Evolutionary conservation across 2,888 invertebrate genomes (phyloP).

Genomic region (Macaria notata): DNA sequence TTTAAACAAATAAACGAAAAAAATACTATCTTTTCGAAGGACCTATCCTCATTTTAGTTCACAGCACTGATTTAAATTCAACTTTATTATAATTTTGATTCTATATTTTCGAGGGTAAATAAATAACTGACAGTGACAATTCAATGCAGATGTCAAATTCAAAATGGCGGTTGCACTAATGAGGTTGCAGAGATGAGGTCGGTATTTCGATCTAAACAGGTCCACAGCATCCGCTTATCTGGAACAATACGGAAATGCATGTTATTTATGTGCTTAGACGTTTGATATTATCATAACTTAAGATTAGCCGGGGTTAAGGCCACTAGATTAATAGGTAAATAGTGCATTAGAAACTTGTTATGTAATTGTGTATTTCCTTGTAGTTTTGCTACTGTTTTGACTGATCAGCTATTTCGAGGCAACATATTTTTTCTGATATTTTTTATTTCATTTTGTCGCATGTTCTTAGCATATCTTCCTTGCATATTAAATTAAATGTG

Average conservation of each 20-base stretch:
- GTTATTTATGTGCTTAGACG: conserved; percentile 5
- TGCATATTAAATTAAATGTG: too few species aligned
- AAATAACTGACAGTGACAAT: conserved; percentile 3
- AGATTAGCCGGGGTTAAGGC: conserved; percentile 10
- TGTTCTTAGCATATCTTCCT: too few species aligned
- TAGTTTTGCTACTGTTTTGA: too few species aligned
- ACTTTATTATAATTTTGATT: too few species aligned
- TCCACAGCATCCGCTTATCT: conserved; percentile 53
- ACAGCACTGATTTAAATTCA: conserved; percentile 1
- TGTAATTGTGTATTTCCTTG: too few species aligned
- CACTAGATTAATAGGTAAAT: neutral
- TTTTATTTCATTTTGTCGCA: too few species aligned
- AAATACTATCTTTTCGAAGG: conserved; percentile 52
- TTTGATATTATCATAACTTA: too few species aligned
- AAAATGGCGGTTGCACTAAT: conserved; percentile 43
- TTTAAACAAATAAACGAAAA: conserved; percentile 34
- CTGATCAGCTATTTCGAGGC: too few species aligned
- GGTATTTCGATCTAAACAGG: conserved; percentile 34
- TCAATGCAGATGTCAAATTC: conserved; percentile 26
- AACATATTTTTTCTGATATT: too few species aligned
- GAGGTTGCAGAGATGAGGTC: conserved; percentile 40
- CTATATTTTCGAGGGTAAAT: neutral
- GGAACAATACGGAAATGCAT: conserved; percentile 52
- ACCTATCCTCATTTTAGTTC: conserved; percentile 51
- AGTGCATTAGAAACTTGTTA: too few species aligned